Base-by-base conservation (phyloP, 1,140 invertebrate genomes). In the Eriosoma lanigerum region DNA sequence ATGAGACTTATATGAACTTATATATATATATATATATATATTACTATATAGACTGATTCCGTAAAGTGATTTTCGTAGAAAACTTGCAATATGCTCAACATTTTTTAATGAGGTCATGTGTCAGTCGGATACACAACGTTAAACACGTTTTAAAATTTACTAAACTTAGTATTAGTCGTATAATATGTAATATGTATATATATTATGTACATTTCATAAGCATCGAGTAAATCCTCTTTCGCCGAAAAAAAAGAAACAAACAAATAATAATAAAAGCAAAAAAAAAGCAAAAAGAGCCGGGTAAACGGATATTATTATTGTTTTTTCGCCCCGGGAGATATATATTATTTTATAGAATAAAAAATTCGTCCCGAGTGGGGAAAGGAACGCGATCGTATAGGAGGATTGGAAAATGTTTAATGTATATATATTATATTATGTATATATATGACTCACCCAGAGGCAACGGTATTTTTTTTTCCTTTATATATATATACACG, bases 401-500 rank as follows among this genome's bases (percentile, higher is more conserved):
- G 29, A 62, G 60, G 60, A 62, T 10, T 32, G 60, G 17, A 24
- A 62, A 62, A 62, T 32, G 58, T 13, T 62, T n/a, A 62, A 26
- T 62, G 19, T 32, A 32, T 62, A 26, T 62, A 38, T 38, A 38
- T 4, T 38, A 38, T 38, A 8, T n/a, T n/a, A n/a, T n/a, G n/a
- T n/a, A n/a, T n/a, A n/a, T n/a, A n/a, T 17, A 62, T 32, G 60
- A 62, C 26, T 62, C 60, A 62, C 60, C 60, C 29, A 19, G 60
- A n/a, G 29, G 3, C 9, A 29, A 15, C 60, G 29, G 60, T 17
- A 2, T 15, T 60, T 60, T 62, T 62, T 60, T 62, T 62, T 62
- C 26, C 29, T 62, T n/a, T 32, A 26, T 32, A 26, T n/a, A n/a
- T n/a, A 15, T 60, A 60, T 26, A 26, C 58, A 15, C 58, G 58